Evolutionary conservation across 2,113 vertebrate species (phyloP).

Genomic region (Sorex fumeus): DNA sequence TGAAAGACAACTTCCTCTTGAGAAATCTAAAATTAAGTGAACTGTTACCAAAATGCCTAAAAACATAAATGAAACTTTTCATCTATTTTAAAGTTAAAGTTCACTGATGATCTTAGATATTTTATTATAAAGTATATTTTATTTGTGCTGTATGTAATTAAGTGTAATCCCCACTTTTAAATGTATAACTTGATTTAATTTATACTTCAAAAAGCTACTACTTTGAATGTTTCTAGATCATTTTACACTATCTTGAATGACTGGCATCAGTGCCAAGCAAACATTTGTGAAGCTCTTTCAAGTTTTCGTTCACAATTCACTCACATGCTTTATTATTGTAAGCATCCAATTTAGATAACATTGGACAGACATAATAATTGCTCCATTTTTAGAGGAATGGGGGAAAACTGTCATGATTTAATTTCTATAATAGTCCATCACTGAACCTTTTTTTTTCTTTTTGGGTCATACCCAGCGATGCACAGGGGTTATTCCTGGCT

Average conservation of each 20-base stretch:
- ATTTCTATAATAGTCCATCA: neutral
- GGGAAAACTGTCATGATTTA: conserved; percentile 32
- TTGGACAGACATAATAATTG: conserved; percentile 7
- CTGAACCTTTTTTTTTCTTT: neutral
- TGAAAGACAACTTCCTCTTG: conserved; percentile 75
- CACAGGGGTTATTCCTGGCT: too few species aligned
- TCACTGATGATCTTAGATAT: conserved; percentile 50
- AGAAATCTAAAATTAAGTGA: conserved; percentile 69
- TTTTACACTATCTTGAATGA: neutral
- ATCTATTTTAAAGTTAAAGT: conserved; percentile 67
- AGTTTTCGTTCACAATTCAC: neutral
- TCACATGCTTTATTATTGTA: conserved; percentile 26
- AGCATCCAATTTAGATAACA: neutral
- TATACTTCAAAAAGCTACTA: neutral
- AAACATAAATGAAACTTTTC: conserved; percentile 31
- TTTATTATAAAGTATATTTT: conserved; percentile 26
- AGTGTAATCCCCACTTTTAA: conserved; percentile 43
- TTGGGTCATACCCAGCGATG: too few species aligned
- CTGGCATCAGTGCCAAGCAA: conserved; percentile 4
- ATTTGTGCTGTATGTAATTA: conserved; percentile 25
- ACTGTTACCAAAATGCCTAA: conserved; percentile 9
- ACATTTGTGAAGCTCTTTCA: conserved; percentile 4
- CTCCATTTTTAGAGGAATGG: neutral
- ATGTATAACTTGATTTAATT: conserved; percentile 51
- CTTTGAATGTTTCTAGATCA: conserved; percentile 16